Evolutionary conservation across 92 coral and sea anemone genomes (phyloP).

Genomic region (Parazoanthus darwini): DNA sequence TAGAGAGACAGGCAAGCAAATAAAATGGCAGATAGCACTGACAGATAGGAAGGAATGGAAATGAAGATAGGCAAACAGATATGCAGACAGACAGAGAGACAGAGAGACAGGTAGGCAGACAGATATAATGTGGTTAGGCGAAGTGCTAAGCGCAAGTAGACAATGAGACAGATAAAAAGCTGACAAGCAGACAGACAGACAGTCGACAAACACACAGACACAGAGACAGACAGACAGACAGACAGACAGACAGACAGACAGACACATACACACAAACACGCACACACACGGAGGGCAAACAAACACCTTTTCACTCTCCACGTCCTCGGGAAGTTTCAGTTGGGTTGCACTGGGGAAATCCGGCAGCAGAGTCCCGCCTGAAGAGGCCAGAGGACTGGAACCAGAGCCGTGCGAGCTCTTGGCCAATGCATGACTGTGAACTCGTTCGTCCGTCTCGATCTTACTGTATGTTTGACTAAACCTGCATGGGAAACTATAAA

Average conservation of each 20-base stretch:
- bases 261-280: neutral
- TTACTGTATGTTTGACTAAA: constrained; percentile 92
- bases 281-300: neutral
- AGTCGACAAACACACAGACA: neutral
- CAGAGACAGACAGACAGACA: neutral
- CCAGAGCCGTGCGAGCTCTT: constrained; percentile 72
- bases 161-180: neutral
- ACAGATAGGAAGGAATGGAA: neutral
- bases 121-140: neutral
- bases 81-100: neutral
- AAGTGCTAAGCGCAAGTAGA: neutral
- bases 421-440: constrained; percentile 54
- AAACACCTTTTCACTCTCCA: constrained; percentile 85
- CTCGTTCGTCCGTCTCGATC: constrained; percentile 76
- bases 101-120: neutral
- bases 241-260: neutral
- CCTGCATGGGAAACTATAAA: constrained; percentile 39
- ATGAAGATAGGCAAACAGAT: neutral
- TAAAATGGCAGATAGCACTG: neutral
- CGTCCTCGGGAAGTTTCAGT: constrained; percentile 77
- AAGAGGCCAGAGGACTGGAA: constrained; percentile 75
- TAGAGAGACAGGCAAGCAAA: neutral
- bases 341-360: constrained; percentile 86
- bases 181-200: neutral
- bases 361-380: constrained; percentile 95